Evolutionary conservation across 2,113 vertebrate species (phyloP).

Genomic region (Cnemophilus loriae): DNA sequence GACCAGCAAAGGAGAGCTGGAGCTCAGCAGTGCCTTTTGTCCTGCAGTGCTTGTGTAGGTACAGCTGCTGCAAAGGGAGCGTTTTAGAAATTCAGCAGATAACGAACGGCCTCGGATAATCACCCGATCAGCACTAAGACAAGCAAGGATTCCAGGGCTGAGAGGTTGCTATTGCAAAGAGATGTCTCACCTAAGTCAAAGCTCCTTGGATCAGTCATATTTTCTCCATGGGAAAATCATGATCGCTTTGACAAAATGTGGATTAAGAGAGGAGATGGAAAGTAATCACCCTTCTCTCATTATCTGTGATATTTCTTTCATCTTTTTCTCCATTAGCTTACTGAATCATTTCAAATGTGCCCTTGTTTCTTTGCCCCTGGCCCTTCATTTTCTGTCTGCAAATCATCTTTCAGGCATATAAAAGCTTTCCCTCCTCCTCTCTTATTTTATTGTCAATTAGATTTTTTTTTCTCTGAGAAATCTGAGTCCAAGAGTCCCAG

Average conservation of each 20-base stretch:
- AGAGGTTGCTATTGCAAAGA: not conserved
- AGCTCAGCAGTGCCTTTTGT: not conserved
- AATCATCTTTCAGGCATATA: not conserved
- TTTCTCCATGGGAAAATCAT: not conserved
- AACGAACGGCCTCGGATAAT: fast-evolving
- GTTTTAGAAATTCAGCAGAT: not conserved
- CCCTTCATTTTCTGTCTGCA: not conserved
- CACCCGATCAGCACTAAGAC: fast-evolving
- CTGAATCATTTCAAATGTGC: not conserved
- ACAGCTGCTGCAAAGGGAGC: not conserved
- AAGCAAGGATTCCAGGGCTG: not conserved
- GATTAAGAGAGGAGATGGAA: not conserved
- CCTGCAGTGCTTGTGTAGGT: not conserved
- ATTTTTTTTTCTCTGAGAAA: not conserved
- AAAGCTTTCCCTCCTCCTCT: conserved; percentile 6
- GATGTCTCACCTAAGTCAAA: not conserved
- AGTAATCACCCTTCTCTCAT: not conserved
- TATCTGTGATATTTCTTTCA: conserved; percentile 2
- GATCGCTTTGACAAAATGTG: conserved; percentile 1
- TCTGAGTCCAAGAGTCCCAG: not conserved
- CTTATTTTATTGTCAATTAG: not conserved
- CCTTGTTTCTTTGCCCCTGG: conserved; percentile 10
- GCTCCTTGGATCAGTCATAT: not conserved
- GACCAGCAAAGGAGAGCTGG: not conserved
- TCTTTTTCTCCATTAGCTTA: not conserved